phyloP scores from a whole-genome alignment of 2,113 vertebrate genomes.

The Octodon degus region DNA sequence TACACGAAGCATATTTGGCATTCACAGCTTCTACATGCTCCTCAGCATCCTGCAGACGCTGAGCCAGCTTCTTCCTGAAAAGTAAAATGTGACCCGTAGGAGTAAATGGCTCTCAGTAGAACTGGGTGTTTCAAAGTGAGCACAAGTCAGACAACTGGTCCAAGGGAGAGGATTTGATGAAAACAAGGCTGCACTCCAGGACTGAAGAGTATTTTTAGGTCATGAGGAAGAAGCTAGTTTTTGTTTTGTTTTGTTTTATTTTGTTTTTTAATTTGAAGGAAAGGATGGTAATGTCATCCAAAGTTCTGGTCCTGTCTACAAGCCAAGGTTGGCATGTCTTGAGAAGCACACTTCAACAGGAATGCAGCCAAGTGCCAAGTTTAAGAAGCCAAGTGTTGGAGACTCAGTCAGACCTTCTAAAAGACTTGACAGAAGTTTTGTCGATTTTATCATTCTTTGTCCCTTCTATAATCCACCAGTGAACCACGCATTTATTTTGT shows the following conservation, averaged over 20 bases:
- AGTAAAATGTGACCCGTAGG: neutral
- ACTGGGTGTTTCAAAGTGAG: neutral
- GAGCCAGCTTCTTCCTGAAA: conserved; percentile 84
- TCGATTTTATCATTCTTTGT: conserved; percentile 15
- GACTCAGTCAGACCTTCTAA: neutral
- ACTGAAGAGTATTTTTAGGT: conserved; percentile 77
- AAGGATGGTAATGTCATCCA: conserved; percentile 77
- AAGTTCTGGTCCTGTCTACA: conserved; percentile 47
- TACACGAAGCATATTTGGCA: conserved; percentile 93
- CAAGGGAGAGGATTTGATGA: neutral
- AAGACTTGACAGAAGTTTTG: neutral
- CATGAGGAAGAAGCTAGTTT: conserved; percentile 41
- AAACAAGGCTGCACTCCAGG: conserved; percentile 67
- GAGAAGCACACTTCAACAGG: neutral
- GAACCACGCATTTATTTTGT: neutral
- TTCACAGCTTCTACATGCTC: conserved; percentile 89
- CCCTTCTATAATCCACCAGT: neutral
- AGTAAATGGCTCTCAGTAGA: neutral
- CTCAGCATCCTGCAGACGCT: conserved; percentile 95
- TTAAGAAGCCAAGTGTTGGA: neutral
- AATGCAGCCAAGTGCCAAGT: neutral
- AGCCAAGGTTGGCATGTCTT: conserved; percentile 48
- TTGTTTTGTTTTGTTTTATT: no score
- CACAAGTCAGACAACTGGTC: neutral
- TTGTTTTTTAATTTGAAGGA: conserved; percentile 55